Percentiles rank a stretch among this genome's conserved stretches.
Conservation (phyloP, 2,113 vertebrate species). For the Microcebus griseorufus region DNA sequence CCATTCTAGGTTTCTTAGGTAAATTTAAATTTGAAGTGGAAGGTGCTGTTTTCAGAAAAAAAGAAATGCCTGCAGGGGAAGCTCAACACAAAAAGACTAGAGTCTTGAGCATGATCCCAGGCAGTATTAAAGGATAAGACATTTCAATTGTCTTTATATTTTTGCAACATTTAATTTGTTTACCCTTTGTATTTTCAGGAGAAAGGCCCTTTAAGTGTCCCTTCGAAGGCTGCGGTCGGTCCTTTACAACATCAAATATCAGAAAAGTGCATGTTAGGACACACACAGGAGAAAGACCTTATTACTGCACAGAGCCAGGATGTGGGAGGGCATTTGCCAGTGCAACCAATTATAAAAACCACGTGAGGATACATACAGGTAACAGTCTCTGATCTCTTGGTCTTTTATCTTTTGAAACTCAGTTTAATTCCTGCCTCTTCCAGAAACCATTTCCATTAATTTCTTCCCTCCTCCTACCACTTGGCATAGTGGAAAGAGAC, state of each 20-base stretch:
- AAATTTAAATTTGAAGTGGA: conserved; percentile 45
- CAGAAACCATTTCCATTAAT: background rate
- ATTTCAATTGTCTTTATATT: conserved; percentile 18
- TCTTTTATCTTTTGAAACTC: conserved; percentile 16
- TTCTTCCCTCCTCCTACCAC: background rate
- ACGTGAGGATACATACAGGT: conserved; percentile 99
- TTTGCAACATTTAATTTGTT: conserved; percentile 28
- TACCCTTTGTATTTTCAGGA: conserved; percentile 84
- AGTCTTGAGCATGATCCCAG: background rate
- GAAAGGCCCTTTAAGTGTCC: conserved; percentile 99
- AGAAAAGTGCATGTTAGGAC: conserved; percentile 99
- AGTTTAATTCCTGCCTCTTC: background rate
- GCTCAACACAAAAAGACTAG: background rate
- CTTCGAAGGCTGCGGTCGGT: conserved; percentile 96
- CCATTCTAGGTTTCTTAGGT: conserved; percentile 7
- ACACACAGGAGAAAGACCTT: conserved; percentile 97
- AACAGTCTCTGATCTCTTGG: conserved; percentile 49
- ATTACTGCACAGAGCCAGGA: conserved; percentile 98
- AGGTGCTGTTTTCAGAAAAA: background rate
- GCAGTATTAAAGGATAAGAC: background rate
- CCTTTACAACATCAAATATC: conserved; percentile 99
- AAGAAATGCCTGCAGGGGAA: background rate
- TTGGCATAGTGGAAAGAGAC: background rate
- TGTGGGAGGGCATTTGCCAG: conserved; percentile 98
- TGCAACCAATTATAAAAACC: conserved; percentile 99